These are phyloP conservation scores for Narcine bancroftii DNA, from an alignment of 2,113 vertebrate genomes.

Conservation along the genomic window DNA sequence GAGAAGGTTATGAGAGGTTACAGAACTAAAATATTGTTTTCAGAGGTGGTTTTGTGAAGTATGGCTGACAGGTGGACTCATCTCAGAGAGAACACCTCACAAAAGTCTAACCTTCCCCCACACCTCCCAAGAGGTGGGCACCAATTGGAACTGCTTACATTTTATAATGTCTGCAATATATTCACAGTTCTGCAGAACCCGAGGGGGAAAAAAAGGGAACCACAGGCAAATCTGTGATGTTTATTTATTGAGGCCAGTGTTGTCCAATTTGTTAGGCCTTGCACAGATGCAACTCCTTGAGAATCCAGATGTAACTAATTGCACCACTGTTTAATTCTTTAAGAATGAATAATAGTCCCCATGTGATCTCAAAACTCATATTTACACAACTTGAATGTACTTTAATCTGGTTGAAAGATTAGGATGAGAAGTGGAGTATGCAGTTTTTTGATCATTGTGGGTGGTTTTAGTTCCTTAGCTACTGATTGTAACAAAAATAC, in stretches of 20 bases:
- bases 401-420: neutral
- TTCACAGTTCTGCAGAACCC: neutral
- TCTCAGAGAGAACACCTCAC: too few species aligned
- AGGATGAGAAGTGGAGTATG: neutral
- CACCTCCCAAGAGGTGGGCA: neutral
- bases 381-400: neutral
- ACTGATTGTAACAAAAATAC: neutral
- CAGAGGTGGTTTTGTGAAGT: neutral
- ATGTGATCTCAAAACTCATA: neutral
- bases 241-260: neutral
- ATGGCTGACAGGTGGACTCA: neutral
- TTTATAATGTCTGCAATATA: neutral
- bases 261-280: neutral
- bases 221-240: neutral
- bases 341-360: neutral
- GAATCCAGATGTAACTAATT: conserved; percentile 14
- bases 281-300: neutral
- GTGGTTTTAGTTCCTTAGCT: neutral
- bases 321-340: neutral
- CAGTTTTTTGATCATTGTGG: neutral
- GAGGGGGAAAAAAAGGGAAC: neutral
- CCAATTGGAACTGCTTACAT: neutral
- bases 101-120: neutral
- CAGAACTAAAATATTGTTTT: neutral
- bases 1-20: neutral